phyloP scores from a whole-genome alignment of 2,113 vertebrate genomes.

The Halcyon senegalensis region DNA sequence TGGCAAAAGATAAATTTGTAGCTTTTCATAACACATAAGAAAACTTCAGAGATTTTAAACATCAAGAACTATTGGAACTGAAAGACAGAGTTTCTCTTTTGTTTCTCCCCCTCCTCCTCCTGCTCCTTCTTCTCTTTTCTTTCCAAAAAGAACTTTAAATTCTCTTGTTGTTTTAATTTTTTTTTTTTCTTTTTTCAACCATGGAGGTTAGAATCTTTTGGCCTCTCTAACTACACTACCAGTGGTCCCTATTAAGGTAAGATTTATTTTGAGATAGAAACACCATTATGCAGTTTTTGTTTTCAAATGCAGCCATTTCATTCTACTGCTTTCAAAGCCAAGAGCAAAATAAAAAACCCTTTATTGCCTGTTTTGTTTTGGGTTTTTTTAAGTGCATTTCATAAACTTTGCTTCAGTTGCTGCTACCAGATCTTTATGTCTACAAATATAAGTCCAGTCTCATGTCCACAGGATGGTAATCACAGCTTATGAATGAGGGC shows the following conservation, averaged over 20 bases:
- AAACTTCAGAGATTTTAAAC: constrained; percentile 81
- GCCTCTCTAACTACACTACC: constrained; percentile 22
- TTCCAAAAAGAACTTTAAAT: constrained; percentile 66
- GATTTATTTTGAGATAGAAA: constrained; percentile 55
- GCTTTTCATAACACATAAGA: constrained; percentile 78
- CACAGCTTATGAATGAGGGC: neutral
- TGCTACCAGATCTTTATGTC: neutral
- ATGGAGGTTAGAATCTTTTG: constrained; percentile 32
- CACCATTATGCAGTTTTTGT: constrained; percentile 33
- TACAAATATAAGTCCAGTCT: neutral
- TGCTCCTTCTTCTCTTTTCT: constrained; percentile 12
- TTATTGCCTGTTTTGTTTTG: neutral
- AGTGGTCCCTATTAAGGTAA: constrained; percentile 18
- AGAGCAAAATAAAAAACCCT: neutral
- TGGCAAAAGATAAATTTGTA: constrained; percentile 80
- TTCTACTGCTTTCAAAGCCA: constrained; percentile 32
- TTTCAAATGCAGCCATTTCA: neutral
- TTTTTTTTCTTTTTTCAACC: neutral
- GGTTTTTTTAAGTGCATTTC: neutral
- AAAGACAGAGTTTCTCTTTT: constrained; percentile 66
- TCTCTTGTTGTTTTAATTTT: constrained; percentile 46
- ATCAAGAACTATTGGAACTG: constrained; percentile 75
- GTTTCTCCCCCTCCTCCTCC: constrained; percentile 34
- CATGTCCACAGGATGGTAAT: neutral
- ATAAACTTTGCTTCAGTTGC: neutral